phyloP scores from a whole-genome alignment of 2,888 invertebrate genomes.

The Cantharis lateralis region DNA sequence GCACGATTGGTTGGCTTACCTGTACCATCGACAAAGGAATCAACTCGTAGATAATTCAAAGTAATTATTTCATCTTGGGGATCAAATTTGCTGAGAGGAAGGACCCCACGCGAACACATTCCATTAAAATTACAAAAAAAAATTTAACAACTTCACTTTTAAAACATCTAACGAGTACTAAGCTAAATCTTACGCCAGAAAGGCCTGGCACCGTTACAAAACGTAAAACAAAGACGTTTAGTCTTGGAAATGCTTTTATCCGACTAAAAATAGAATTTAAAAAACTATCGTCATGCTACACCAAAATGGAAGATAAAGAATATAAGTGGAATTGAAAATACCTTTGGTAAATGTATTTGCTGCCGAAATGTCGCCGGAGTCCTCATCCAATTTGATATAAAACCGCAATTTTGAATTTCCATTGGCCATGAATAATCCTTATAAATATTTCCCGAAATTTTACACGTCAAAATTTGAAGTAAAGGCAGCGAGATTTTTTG shows the following conservation, averaged over 20 bases:
- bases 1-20: background rate
- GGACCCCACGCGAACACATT: conserved; percentile 51
- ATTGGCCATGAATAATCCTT: background rate
- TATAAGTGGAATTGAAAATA: background rate
- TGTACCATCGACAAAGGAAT: conserved; percentile 49
- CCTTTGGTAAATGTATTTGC: background rate
- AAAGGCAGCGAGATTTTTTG: background rate
- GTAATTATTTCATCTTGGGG: conserved; percentile 40
- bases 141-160: conserved; percentile 19
- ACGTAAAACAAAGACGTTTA: conserved; percentile 17
- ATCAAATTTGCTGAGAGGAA: conserved; percentile 38
- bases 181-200: conserved; percentile 19
- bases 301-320: background rate
- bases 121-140: background rate
- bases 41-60: conserved; percentile 46
- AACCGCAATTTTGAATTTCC: background rate
- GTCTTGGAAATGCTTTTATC: background rate
- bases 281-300: background rate
- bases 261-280: background rate
- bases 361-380: background rate
- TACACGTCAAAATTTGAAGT: background rate
- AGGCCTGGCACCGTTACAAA: conserved; percentile 25
- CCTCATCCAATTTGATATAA: background rate
- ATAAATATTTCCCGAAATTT: too few relatives aligned
- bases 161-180: conserved; percentile 12